phyloP scores from a whole-genome alignment of 2,888 invertebrate genomes.

The Ichneumoninae sp. region DNA sequence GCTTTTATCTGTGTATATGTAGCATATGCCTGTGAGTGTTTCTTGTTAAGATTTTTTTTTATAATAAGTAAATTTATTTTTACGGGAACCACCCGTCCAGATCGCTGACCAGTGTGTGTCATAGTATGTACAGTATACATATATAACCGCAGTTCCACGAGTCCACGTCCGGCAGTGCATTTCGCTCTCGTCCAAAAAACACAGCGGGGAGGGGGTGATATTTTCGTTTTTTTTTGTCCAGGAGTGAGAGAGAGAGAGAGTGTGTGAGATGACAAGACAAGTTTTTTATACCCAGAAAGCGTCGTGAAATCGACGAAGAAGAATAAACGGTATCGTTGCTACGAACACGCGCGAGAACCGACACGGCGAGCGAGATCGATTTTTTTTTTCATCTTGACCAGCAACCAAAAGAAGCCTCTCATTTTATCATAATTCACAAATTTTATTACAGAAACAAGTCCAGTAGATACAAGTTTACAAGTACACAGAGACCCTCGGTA shows the following conservation, averaged over 20 bases:
- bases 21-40: constrained; percentile 29
- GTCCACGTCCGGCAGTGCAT: neutral
- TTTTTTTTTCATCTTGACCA: constrained; percentile 8
- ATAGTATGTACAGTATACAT: constrained; percentile 29
- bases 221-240: neutral
- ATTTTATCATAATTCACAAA: constrained; percentile 58
- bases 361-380: neutral
- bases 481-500: constrained; percentile 69
- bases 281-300: constrained; percentile 10
- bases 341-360: constrained; percentile 4
- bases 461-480: constrained; percentile 72
- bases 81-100: constrained; percentile 21
- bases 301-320: constrained; percentile 20
- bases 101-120: constrained; percentile 7
- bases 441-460: constrained; percentile 69
- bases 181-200: neutral
- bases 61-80: constrained; percentile 38
- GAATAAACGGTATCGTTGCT: neutral
- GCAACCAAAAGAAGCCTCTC: constrained; percentile 37
- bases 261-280: constrained; percentile 2
- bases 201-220: neutral
- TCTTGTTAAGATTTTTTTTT: constrained; percentile 3
- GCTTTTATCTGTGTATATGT: constrained; percentile 51
- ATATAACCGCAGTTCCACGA: neutral
- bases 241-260: constrained; percentile 8